phyloP scores from a whole-genome alignment of 2,888 invertebrate genomes.

The Calliphora vomitoria region DNA sequence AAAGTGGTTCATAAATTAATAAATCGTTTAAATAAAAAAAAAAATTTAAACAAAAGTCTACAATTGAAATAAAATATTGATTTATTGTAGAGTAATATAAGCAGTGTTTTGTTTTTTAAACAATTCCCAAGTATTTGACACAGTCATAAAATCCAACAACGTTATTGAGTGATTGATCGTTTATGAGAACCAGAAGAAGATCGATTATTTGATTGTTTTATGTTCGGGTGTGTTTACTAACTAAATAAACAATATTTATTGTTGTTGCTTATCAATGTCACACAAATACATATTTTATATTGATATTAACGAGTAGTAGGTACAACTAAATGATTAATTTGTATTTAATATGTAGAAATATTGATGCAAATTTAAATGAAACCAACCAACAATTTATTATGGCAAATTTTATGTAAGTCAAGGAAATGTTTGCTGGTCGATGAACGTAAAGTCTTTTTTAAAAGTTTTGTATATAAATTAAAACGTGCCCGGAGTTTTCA shows the following conservation, averaged over 20 bases:
- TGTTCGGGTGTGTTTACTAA: no score
- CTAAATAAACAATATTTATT: no score
- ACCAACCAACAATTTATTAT: conserved; percentile 1
- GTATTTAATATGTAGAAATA: background rate
- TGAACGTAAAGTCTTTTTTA: background rate
- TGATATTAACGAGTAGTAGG: background rate
- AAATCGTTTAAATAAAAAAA: conserved; percentile 28
- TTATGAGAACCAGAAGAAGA: background rate
- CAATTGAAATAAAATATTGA: conserved; percentile 25
- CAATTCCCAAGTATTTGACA: background rate
- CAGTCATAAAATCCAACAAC: background rate
- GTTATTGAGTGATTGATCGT: background rate
- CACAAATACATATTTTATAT: background rate
- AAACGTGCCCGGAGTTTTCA: background rate
- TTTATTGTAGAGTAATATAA: background rate
- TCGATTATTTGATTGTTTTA: background rate
- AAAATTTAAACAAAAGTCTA: background rate
- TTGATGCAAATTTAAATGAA: background rate
- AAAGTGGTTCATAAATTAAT: conserved; percentile 16
- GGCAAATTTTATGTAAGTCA: conserved; percentile 40
- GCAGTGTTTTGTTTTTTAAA: background rate
- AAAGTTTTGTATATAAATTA: background rate
- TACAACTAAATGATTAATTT: background rate
- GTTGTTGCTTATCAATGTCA: background rate
- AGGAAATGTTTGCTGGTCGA: background rate